Conservation (phyloP, 1,140 invertebrate genomes). For the Mizuhopecten yessoensis region DNA sequence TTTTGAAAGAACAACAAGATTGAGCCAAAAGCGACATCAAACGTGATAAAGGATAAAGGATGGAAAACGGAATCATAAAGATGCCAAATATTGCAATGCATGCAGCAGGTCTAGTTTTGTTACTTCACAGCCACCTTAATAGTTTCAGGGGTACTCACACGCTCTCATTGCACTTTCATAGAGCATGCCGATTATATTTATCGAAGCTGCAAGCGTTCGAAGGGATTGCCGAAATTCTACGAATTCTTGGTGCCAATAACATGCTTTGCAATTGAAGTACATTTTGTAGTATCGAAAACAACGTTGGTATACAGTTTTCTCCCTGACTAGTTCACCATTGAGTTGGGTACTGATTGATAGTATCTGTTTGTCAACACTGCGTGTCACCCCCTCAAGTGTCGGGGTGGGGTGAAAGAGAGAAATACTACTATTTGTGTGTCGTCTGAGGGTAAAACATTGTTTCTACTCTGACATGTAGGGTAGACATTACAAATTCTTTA, state of each 20-base stretch:
- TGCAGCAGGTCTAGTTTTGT: too few relatives aligned
- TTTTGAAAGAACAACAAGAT: too few relatives aligned
- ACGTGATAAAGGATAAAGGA: too few relatives aligned
- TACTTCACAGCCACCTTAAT: too few relatives aligned
- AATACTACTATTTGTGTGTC: neutral
- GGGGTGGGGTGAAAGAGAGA: neutral
- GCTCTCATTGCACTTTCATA: too few relatives aligned
- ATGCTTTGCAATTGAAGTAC: neutral
- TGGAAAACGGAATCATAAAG: too few relatives aligned
- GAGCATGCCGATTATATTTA: too few relatives aligned
- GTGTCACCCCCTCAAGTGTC: neutral
- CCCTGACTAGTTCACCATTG: neutral
- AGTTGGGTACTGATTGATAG: neutral
- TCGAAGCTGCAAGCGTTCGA: neutral
- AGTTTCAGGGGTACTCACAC: too few relatives aligned
- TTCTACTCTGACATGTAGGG: neutral
- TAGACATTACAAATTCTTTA: neutral
- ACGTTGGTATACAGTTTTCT: neutral
- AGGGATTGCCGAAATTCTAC: neutral
- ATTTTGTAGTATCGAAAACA: neutral
- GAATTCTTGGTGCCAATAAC: neutral
- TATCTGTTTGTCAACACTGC: neutral
- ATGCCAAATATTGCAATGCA: too few relatives aligned
- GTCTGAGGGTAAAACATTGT: neutral
- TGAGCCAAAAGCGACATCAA: too few relatives aligned